Conservation (phyloP, 2,113 vertebrate species). For the Phalacrocorax brasilianus region DNA sequence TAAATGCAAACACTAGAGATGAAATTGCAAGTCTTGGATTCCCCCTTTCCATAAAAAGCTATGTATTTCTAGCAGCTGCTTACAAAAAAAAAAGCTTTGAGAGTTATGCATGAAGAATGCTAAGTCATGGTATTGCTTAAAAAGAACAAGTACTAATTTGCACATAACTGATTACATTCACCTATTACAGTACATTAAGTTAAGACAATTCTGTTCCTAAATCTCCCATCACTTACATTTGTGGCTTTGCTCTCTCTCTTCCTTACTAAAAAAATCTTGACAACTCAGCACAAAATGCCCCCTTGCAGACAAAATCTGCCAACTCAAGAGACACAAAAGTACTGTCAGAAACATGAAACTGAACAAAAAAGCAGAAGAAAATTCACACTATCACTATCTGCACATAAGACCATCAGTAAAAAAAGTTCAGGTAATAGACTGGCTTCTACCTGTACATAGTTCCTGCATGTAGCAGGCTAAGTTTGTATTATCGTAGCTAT, state of each 20-base stretch:
- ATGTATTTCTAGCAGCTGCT: neutral
- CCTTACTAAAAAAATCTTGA: neutral
- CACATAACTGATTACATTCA: neutral
- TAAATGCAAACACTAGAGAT: neutral
- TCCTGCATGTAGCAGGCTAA: neutral
- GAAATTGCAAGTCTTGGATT: neutral
- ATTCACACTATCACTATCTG: neutral
- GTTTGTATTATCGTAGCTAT: neutral
- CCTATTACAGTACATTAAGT: neutral
- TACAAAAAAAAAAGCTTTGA: neutral
- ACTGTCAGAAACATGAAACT: neutral
- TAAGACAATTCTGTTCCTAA: neutral
- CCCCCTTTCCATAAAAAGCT: neutral
- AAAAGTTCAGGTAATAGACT: neutral
- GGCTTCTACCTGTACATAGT: accelerated
- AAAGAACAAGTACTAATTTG: neutral
- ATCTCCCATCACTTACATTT: neutral
- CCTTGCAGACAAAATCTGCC: neutral
- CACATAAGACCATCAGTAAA: neutral
- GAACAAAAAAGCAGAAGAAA: neutral
- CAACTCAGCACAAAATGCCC: neutral
- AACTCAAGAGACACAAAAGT: neutral
- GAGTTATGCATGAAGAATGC: neutral
- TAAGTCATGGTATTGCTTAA: neutral
- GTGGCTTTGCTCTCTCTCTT: neutral